Evolutionary conservation across 1,140 invertebrate genomes (phyloP).

Genomic region (Papilio dardanus): DNA sequence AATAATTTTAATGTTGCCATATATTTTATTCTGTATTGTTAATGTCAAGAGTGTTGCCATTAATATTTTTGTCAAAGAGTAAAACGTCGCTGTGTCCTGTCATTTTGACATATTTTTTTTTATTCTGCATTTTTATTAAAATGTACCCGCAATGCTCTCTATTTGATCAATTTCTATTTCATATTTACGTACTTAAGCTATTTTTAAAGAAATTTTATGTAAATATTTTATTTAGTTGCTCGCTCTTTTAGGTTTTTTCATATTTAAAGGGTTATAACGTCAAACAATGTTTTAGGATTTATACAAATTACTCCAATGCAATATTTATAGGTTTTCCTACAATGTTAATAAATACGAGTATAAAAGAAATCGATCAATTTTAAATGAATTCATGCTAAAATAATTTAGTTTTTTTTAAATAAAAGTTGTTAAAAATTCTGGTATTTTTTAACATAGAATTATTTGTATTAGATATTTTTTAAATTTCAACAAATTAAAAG

Average conservation of each 20-base stretch:
- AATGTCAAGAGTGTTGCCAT: not conserved
- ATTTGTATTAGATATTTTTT: not conserved
- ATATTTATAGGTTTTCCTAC: too few relatives aligned
- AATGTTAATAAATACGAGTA: too few relatives aligned
- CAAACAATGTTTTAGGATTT: not conserved
- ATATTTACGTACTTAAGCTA: not conserved
- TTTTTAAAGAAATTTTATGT: not conserved
- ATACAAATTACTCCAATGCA: not conserved
- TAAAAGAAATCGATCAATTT: too few relatives aligned
- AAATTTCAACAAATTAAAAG: not conserved
- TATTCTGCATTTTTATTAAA: not conserved
- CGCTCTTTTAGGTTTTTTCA: not conserved
- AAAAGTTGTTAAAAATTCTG: not conserved
- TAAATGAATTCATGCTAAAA: not conserved
- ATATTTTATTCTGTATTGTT: not conserved
- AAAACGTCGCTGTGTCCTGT: not conserved
- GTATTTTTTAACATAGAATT: not conserved
- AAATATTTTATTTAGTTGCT: not conserved
- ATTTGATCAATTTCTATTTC: not conserved
- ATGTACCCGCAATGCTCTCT: constrained; percentile 12
- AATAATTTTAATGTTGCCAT: constrained; percentile 20
- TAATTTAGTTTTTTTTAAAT: not conserved
- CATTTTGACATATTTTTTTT: not conserved
- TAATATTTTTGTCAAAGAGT: not conserved
- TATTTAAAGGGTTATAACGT: not conserved